These are phyloP conservation scores for Propithecus deckenii DNA, from an alignment of 2,797 vertebrate genomes.

Conservation along the genomic window DNA sequence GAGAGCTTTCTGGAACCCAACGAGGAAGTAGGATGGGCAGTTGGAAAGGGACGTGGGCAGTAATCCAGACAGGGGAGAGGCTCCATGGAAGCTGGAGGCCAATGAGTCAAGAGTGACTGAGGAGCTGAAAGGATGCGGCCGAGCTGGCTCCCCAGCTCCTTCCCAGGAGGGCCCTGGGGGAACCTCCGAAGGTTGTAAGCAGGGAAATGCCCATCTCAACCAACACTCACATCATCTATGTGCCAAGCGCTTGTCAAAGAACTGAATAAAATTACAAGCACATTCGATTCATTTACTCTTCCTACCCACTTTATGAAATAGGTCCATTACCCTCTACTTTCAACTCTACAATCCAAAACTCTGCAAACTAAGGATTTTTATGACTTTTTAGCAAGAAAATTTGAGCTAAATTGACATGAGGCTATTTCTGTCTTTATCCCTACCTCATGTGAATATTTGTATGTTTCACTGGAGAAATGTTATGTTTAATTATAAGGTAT, in stretches of 20 bases:
- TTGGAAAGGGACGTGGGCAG: background rate
- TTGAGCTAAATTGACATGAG: background rate
- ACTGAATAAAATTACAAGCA: background rate
- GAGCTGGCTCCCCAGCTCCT: background rate
- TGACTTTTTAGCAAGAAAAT: background rate
- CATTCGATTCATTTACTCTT: background rate
- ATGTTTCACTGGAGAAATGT: background rate
- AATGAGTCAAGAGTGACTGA: background rate
- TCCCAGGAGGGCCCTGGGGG: background rate
- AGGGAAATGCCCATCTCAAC: background rate
- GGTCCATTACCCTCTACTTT: background rate
- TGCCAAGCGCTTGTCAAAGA: background rate
- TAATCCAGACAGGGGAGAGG: background rate
- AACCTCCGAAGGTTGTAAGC: background rate
- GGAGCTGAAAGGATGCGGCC: background rate
- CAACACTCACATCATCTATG: background rate
- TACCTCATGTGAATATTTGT: background rate
- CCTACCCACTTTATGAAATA: background rate
- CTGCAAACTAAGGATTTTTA: background rate
- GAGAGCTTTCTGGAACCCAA: background rate
- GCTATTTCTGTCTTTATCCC: slow-evolving; percentile 2
- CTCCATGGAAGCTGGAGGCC: background rate
- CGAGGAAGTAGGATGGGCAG: background rate
- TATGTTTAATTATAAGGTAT: background rate
- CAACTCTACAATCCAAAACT: background rate